Evolutionary conservation across 1,140 invertebrate species (phyloP).

Genomic region (Nasonia vitripennis): DNA sequence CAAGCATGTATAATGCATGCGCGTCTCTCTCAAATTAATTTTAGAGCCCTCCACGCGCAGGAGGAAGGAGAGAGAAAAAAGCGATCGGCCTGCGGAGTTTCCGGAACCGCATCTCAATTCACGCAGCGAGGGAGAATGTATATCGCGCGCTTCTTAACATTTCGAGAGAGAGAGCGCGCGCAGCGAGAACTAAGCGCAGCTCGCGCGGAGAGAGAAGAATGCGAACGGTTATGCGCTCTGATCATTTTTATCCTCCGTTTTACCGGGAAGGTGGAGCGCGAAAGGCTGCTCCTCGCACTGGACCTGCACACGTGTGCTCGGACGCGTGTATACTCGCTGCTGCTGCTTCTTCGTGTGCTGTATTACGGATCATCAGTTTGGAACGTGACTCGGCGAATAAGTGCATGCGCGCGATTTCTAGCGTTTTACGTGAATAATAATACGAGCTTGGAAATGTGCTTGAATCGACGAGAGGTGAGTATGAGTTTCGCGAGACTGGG

Average conservation of each 20-base stretch:
- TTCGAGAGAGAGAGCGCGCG: neutral
- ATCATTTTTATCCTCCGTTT: conserved; percentile 40
- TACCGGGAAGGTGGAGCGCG: conserved; percentile 27
- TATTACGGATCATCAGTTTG: conserved; percentile 50
- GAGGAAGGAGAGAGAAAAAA: neutral
- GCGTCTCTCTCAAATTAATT: conserved; percentile 17
- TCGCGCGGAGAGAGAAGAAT: conserved; percentile 18
- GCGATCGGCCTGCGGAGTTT: conserved; percentile 2
- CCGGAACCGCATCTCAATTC: conserved; percentile 34
- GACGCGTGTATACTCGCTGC: too few species aligned
- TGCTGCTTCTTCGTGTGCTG: neutral
- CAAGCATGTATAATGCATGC: conserved; percentile 17
- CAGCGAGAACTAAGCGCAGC: neutral
- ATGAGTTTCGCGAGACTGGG: too few species aligned
- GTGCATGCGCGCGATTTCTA: conserved; percentile 5
- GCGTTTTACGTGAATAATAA: conserved; percentile 45
- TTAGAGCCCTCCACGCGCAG: neutral
- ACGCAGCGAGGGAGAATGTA: conserved; percentile 3
- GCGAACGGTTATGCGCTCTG: conserved; percentile 28
- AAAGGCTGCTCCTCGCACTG: too few species aligned
- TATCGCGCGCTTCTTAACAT: conserved; percentile 16
- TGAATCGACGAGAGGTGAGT: too few species aligned
- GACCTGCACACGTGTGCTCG: neutral
- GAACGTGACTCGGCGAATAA: conserved; percentile 47
- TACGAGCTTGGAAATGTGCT: neutral